Conservation (phyloP, 2,888 invertebrate genomes). For the Ophioninae sp. region DNA sequence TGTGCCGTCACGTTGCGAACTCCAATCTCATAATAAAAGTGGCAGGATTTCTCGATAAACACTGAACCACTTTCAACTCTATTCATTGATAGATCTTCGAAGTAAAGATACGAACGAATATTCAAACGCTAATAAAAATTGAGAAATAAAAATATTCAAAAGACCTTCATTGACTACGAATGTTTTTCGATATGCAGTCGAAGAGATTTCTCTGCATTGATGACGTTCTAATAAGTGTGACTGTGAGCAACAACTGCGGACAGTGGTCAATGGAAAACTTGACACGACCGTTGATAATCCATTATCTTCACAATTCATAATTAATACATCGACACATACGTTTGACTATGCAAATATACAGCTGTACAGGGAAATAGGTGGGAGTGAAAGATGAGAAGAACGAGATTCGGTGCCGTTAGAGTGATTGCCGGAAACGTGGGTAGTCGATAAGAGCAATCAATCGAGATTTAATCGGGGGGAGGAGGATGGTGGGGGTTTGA, state of each 20-base stretch:
- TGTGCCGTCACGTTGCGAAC: too few species aligned
- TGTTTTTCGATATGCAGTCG: too few species aligned
- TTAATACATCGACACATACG: neutral
- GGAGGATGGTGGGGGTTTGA: neutral
- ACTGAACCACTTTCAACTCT: too few species aligned
- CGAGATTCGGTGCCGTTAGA: conserved; percentile 21
- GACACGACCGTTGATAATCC: neutral
- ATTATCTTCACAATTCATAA: neutral
- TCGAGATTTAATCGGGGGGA: conserved; percentile 64
- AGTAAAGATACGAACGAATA: too few species aligned
- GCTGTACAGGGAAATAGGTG: neutral
- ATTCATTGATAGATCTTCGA: too few species aligned
- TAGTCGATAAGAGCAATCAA: conserved; percentile 65
- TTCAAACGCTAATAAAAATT: too few species aligned
- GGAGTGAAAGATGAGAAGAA: conserved; percentile 38
- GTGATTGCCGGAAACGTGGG: conserved; percentile 55
- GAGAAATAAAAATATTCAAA: too few species aligned
- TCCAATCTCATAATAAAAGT: too few species aligned
- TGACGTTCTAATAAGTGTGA: neutral
- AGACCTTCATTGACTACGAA: too few species aligned
- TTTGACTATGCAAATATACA: neutral
- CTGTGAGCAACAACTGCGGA: neutral
- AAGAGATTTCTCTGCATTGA: neutral
- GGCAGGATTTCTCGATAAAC: too few species aligned
- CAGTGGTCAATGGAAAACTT: neutral